Conservation (phyloP, 1,140 invertebrate species). For the Apocrypta bakeri region DNA sequence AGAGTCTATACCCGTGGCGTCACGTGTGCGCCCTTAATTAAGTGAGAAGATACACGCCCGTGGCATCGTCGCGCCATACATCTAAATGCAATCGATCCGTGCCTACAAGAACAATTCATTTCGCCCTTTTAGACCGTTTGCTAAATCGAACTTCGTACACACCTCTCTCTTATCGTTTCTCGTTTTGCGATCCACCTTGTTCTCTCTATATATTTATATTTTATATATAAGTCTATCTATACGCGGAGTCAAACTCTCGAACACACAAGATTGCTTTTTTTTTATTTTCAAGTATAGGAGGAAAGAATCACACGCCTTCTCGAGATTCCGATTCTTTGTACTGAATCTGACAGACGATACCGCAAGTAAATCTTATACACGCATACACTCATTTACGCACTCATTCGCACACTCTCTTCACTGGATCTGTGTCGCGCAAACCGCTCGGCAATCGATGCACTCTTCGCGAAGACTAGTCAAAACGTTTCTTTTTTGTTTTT, state of each 20-base stretch:
- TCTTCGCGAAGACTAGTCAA: conserved; percentile 43
- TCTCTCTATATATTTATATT: background rate
- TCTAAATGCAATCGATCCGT: background rate
- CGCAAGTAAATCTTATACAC: no score
- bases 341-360: conserved; percentile 4
- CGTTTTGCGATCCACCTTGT: background rate
- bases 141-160: conserved; percentile 47
- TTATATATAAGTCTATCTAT: background rate
- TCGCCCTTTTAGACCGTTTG: conserved; percentile 34
- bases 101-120: background rate
- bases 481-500: background rate
- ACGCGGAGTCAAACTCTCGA: background rate
- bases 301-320: conserved; percentile 28
- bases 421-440: background rate
- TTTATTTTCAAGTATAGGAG: conserved; percentile 19
- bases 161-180: background rate
- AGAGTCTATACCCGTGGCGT: conserved; percentile 28
- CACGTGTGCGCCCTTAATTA: conserved; percentile 28
- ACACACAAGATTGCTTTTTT: conserved; percentile 44
- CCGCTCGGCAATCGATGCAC: conserved; percentile 14
- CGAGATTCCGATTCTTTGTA: conserved; percentile 38
- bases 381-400: background rate
- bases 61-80: background rate
- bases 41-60: background rate
- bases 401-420: no score